phyloP scores from a whole-genome alignment of 2,797 vertebrate species.

The Schizopygopsis pylzovi region DNA sequence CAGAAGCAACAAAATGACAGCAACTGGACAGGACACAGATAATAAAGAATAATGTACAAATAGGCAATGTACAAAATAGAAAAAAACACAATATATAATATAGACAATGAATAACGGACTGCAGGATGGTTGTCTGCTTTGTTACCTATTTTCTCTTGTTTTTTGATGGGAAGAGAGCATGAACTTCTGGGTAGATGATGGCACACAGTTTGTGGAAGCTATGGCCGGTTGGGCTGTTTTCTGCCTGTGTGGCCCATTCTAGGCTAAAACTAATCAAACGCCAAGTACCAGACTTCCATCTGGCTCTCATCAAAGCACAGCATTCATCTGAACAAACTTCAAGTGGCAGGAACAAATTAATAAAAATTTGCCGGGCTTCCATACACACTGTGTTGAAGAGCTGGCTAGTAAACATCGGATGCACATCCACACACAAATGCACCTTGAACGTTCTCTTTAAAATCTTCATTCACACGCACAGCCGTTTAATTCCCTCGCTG shows the following conservation, averaged over 20 bases:
- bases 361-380: constrained; percentile 70
- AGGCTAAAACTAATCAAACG: constrained; percentile 67
- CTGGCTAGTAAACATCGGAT: constrained; percentile 45
- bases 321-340: constrained; percentile 73
- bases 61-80: too few relatives aligned
- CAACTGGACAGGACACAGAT: too few relatives aligned
- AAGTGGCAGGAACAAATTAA: constrained; percentile 79
- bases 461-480: constrained; percentile 17
- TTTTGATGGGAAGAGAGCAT: constrained; percentile 58
- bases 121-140: constrained; percentile 6
- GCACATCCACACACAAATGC: constrained; percentile 29
- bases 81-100: too few relatives aligned
- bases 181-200: constrained; percentile 60
- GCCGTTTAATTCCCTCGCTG: constrained; percentile 25
- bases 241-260: constrained; percentile 46
- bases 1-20: too few relatives aligned
- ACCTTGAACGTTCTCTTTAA: background rate
- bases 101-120: background rate
- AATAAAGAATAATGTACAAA: too few relatives aligned
- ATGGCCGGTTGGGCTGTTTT: constrained; percentile 65
- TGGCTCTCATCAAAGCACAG: constrained; percentile 77
- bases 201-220: constrained; percentile 66
- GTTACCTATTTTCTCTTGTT: constrained; percentile 10
- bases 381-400: constrained; percentile 62
- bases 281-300: constrained; percentile 64